Base-by-base conservation (phyloP, 2,113 vertebrate genomes). In the Cyphomyrus discorhynchus region DNA sequence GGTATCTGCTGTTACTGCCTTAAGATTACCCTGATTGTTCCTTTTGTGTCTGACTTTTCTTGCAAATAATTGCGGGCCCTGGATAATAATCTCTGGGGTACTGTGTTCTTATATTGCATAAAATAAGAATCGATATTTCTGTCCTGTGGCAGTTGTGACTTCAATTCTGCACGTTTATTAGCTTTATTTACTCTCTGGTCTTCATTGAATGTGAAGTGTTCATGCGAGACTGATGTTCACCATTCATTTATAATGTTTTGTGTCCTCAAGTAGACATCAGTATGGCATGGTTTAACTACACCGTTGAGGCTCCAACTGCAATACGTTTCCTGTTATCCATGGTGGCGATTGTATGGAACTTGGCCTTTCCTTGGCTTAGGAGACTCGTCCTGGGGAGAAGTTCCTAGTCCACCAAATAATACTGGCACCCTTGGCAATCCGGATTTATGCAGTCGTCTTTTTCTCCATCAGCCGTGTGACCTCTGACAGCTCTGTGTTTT, bases 251-350 rank as follows among this genome's bases (percentile, higher is more conserved):
- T 88, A 89, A n/a, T 88, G 46, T 11, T 45, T 70, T 85, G 19
- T 80, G 77, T 66, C 52, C 77, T 47, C 86, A 62, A 88, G 62
- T 70, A 24, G 90, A 91, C 91, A 88, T 87, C 88, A 91, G 74
- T 92, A 90, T 89, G 49, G 90, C 91, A 53, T 84, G 39, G 56
- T 92, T 92, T 89, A 90, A 90, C 85, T 90, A 85, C 90, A 74
- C 89, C 86, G 91, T 87, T 89, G 21, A 89, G 89, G 86, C 82
- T 31, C 31, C 80, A 62, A 86, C 77, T 15, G 27, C 47, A 86
- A 0, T 45, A 42, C 8, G 2, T 47, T 46, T 46, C 52, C 21
- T 50, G 74, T 35, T 80, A 17, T 50, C 13, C n/a, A 19, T 31
- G 47, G 5, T n/a, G 15, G 27, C 31, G 70, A 80, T 80, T 42